Percentiles rank a stretch among this genome's conserved stretches.
phyloP scores from a whole-genome alignment of 1,140 invertebrate genomes.

The Trypoxylus dichotomus region DNA sequence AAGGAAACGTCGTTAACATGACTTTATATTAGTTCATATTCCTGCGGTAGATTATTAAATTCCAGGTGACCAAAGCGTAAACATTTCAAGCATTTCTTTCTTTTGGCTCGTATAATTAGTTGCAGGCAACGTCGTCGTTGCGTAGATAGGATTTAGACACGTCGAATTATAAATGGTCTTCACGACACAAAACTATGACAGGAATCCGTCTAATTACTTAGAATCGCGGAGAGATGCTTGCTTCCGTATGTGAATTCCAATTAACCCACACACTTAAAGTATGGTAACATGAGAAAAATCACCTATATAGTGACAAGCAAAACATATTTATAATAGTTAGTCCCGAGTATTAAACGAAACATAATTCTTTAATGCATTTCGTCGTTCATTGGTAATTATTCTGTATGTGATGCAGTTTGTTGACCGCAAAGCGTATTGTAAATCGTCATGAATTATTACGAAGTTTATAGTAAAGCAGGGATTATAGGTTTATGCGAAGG shows the following conservation, averaged over 20 bases:
- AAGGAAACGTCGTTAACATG: not conserved
- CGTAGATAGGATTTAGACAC: not conserved
- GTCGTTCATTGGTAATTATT: not conserved
- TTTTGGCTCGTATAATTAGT: slow-evolving; percentile 20
- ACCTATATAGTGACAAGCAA: not conserved
- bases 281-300: slow-evolving; percentile 1
- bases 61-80: slow-evolving; percentile 20
- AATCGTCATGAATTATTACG: not conserved
- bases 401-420: not conserved
- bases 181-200: slow-evolving; percentile 1
- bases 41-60: slow-evolving; percentile 2
- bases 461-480: not conserved
- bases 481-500: not conserved
- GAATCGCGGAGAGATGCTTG: not conserved
- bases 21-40: slow-evolving; percentile 6
- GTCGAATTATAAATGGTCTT: slow-evolving; percentile 20
- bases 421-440: not conserved
- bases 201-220: slow-evolving; percentile 14
- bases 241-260: slow-evolving; percentile 22
- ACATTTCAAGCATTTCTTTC: slow-evolving; percentile 10
- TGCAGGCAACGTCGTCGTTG: not conserved
- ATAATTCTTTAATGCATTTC: slow-evolving; percentile 1
- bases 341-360: not conserved
- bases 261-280: not conserved
- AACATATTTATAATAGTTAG: not conserved